A percentile compares a stretch with the other conserved stretches of the same genome.
Conservation (phyloP, 2,113 vertebrate species). For the human region GRCh38 chr17:64772501-64773000, state of each 20-base stretch:
- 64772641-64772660: not conserved
- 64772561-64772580: not conserved
- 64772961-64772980: not conserved
- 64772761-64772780: not conserved
- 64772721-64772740: not conserved
- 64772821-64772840: accelerated
- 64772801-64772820: not conserved
- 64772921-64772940: not conserved
- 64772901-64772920: not conserved
- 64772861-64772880: not conserved
- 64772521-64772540: not conserved
- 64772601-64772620: not conserved
- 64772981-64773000: not conserved
- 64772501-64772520: not conserved
- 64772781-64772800: not conserved
- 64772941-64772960: not conserved
- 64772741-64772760: not conserved
- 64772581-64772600: not conserved
- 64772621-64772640: not conserved
- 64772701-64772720: not conserved
- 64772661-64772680: not conserved
- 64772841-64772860: not conserved
- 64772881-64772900: not conserved
- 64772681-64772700: not conserved
- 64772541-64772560: not conserved